A percentile compares a stretch with the other conserved stretches of the same genome.
phyloP scores from a whole-genome alignment of 2,113 vertebrate species.

The Leptobrachium ailaonicum region DNA sequence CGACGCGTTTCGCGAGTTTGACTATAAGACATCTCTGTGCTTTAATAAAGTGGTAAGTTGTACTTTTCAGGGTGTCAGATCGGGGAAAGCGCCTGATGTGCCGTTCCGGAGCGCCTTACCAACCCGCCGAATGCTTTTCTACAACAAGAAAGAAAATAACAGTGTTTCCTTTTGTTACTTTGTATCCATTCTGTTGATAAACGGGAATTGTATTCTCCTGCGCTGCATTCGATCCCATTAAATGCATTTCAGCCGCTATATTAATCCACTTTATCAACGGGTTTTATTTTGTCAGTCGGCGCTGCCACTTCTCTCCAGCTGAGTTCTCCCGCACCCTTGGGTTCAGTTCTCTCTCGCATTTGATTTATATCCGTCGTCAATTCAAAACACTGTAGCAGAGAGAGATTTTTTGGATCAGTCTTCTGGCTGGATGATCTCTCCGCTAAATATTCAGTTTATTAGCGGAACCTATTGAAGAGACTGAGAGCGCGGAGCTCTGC shows the following conservation, averaged over 20 bases:
- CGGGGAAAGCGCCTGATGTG: not conserved
- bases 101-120: not conserved
- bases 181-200: slow-evolving; percentile 11
- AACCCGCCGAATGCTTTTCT: not conserved
- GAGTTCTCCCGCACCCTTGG: not conserved
- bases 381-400: not conserved
- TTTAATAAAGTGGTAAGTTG: not conserved
- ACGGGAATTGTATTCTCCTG: not conserved
- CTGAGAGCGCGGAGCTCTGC: not conserved
- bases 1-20: not conserved
- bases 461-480: not conserved
- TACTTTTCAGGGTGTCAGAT: not conserved
- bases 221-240: slow-evolving; percentile 4
- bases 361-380: slow-evolving; percentile 19
- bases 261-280: slow-evolving; percentile 21
- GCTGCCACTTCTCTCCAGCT: not conserved
- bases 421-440: not conserved
- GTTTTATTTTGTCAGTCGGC: slow-evolving; percentile 23
- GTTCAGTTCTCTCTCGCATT: not conserved
- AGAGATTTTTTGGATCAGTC: not conserved
- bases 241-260: slow-evolving; percentile 15
- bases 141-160: not conserved
- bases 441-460: not conserved
- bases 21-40: not conserved
- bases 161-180: not conserved